Base-by-base conservation (phyloP, 2,888 invertebrate species). In the Horisme vitalbata region DNA sequence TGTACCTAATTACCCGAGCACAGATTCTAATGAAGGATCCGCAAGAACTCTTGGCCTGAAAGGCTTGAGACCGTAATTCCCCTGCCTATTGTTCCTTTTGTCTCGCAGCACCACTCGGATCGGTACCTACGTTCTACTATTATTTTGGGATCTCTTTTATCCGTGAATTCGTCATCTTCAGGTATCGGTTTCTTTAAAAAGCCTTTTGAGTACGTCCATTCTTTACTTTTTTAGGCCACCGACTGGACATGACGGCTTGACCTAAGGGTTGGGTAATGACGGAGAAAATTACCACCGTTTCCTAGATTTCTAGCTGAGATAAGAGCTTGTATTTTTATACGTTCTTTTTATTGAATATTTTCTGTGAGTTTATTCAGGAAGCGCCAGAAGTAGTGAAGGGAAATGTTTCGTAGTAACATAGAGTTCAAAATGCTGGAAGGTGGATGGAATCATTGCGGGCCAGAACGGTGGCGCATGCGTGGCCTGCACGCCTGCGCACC, bases 401-500 rank as follows among this genome's bases (percentile, higher is more conserved):
- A 35, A 38, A 45, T 43, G 51, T 52, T 33, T 36, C 44, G 30
- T 41, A 33, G 44, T 48, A 41, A 33, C 64, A 66, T 68, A 71
- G 75, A 76, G 79, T 80, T 79, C 68, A 74, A 79, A 81, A 68
- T 71, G 67, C 59, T 74, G 67, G 70, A 71, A 75, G 75, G 78
- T 79, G 77, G 74, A 70, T 77, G 83, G 83, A 87, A 87, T 88
- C 86, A 86, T 88, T 89, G 87, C 83, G 74, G 66, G 68, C 57
- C 44, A 56, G 61, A 52, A 59, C 31, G 45, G 23, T 41, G 20
- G 65, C 83, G 87, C 86, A 71, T 74, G 85, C 80, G 83, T 71
- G 59, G 28, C 3, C n/a, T 33, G 18, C 72, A 73, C 87, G 86
- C 86, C 67, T 83, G 87, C 88, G 88, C 84, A 71, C 59, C 46